These are phyloP conservation scores for Periophthalmus modestus DNA, from an alignment of 2,113 vertebrate species.

Conservation along the genomic window DNA sequence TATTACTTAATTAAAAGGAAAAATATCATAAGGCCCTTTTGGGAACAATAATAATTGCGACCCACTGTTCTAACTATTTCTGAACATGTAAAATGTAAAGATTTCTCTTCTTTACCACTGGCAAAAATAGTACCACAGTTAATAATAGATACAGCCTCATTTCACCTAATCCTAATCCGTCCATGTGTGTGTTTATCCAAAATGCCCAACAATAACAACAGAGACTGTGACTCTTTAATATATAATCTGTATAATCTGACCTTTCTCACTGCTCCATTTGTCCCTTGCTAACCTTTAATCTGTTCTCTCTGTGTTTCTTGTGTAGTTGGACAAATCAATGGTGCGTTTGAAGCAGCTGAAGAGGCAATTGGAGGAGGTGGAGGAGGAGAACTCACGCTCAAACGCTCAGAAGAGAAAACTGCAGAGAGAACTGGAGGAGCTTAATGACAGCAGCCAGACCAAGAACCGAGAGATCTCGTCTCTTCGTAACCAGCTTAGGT, in stretches of 20 bases:
- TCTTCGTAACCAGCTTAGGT: conserved; percentile 96
- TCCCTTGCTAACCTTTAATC: conserved; percentile 48
- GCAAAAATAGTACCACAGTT: background rate
- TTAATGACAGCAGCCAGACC: conserved; percentile 86
- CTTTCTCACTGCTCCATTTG: conserved; percentile 22
- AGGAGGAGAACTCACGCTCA: conserved; percentile 94
- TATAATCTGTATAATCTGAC: conserved; percentile 43
- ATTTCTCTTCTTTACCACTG: background rate
- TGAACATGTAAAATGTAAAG: no score
- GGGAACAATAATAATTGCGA: no score
- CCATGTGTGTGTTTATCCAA: conserved; percentile 25
- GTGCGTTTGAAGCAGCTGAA: conserved; percentile 91
- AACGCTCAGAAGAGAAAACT: conserved; percentile 94
- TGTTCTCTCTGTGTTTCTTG: conserved; percentile 19
- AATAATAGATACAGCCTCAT: conserved; percentile 32
- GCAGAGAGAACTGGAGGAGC: conserved; percentile 93
- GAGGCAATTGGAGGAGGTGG: conserved; percentile 94
- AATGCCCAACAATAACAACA: conserved; percentile 40
- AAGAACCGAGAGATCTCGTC: conserved; percentile 92
- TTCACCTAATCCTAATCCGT: conserved; percentile 22
- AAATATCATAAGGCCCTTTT: no score
- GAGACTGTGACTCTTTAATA: conserved; percentile 42
- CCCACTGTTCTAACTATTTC: no score
- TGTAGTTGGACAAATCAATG: conserved; percentile 83
- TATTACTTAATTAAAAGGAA: no score